Evolutionary conservation across 2,113 vertebrate species (phyloP).

Genomic region (Leptocoma aspasia): DNA sequence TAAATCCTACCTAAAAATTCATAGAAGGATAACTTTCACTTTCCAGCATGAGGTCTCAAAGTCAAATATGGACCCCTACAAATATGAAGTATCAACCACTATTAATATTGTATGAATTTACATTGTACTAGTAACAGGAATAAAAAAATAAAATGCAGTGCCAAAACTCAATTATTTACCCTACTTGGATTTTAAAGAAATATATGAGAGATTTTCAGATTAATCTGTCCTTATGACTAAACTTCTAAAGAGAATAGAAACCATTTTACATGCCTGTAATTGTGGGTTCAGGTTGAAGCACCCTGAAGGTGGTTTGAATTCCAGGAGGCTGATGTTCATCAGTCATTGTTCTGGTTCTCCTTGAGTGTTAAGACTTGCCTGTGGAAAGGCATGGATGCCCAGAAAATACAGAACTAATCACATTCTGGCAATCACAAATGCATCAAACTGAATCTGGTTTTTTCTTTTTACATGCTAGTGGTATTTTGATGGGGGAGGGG

Average conservation of each 20-base stretch:
- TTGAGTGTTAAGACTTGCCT: neutral
- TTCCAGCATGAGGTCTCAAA: neutral
- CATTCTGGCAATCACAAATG: neutral
- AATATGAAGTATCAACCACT: neutral
- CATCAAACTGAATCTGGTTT: neutral
- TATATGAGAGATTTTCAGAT: neutral
- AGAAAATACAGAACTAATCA: neutral
- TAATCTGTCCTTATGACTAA: neutral
- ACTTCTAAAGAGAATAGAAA: neutral
- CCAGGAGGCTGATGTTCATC: neutral
- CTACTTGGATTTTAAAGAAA: neutral
- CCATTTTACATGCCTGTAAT: neutral
- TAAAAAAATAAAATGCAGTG: neutral
- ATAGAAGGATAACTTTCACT: neutral
- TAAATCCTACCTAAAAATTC: neutral
- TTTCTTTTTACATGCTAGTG: neutral
- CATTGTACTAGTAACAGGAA: neutral
- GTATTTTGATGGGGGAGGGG: neutral
- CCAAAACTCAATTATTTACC: neutral
- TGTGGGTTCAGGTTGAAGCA: neutral
- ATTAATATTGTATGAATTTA: neutral
- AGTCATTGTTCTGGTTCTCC: neutral
- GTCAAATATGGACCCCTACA: neutral
- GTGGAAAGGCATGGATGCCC: neutral
- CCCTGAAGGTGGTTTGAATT: neutral